Evolutionary conservation across 2,797 vertebrate genomes (phyloP).

Genomic region (Catamblyrhynchus diadema): DNA sequence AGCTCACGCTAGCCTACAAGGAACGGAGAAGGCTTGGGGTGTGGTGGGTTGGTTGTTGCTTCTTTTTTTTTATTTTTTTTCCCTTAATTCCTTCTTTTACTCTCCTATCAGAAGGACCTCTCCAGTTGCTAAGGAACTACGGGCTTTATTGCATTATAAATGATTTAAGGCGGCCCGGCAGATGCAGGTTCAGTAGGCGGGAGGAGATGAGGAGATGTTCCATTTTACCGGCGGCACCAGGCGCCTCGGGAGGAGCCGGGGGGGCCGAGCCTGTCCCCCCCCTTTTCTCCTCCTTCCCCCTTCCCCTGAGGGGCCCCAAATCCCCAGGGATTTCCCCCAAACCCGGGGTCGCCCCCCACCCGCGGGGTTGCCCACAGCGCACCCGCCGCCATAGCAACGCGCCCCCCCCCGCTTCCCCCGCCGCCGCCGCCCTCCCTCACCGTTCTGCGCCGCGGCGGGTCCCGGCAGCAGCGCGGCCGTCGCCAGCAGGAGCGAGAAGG

Average conservation of each 20-base stretch:
- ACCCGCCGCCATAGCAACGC: neutral
- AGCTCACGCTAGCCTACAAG: slow-evolving; percentile 47
- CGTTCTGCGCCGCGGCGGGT: slow-evolving; percentile 72
- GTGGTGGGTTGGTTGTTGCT: neutral
- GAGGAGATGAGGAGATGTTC: neutral
- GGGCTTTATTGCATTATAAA: neutral
- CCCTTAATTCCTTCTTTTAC: neutral
- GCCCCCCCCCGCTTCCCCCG: neutral
- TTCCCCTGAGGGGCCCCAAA: neutral
- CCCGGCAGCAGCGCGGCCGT: slow-evolving; percentile 66
- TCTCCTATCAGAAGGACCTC: neutral
- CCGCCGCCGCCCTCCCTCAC: slow-evolving; percentile 50
- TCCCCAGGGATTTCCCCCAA: neutral
- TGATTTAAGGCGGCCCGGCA: neutral
- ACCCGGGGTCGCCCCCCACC: neutral
- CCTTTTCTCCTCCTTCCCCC: neutral
- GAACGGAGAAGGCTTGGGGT: neutral
- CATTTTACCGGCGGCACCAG: neutral
- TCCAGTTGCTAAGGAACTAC: neutral
- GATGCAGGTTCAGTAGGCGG: neutral
- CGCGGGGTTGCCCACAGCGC: neutral
- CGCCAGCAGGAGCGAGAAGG: slow-evolving; percentile 62
- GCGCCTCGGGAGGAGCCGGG: neutral
- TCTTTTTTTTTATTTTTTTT: neutral
- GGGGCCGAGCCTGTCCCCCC: neutral